Evolutionary conservation across 2,113 vertebrate genomes (phyloP).

Genomic region (Chloropsis cyanopogon): DNA sequence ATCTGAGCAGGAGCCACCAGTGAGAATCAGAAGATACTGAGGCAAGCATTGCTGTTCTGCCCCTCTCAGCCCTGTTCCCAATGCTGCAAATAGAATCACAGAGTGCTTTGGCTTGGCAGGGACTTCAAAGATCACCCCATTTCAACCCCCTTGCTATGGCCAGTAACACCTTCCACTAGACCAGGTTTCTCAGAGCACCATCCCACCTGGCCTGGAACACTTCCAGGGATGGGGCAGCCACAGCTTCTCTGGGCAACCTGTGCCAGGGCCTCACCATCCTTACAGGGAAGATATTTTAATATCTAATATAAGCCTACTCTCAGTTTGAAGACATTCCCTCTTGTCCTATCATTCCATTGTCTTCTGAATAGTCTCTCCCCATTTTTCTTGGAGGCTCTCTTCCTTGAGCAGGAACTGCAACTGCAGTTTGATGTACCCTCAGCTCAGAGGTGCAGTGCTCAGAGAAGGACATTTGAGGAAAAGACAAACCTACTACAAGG

Average conservation of each 20-base stretch:
- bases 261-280: background rate
- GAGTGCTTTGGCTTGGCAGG: background rate
- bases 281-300: background rate
- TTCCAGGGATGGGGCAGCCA: background rate
- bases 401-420: background rate
- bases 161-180: background rate
- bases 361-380: background rate
- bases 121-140: fast-evolving
- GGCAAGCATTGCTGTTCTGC: background rate
- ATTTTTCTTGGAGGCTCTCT: background rate
- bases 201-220: background rate
- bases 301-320: background rate
- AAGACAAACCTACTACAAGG: background rate
- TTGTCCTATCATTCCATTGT: background rate
- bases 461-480: background rate
- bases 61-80: background rate
- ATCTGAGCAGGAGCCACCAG: background rate
- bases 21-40: background rate
- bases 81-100: background rate
- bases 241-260: background rate
- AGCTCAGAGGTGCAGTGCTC: background rate
- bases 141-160: background rate
- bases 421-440: background rate
- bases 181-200: background rate
- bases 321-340: background rate